These are phyloP conservation scores for Meandrina meandrites DNA, from an alignment of 92 coral and sea anemone species.

Conservation along the genomic window DNA sequence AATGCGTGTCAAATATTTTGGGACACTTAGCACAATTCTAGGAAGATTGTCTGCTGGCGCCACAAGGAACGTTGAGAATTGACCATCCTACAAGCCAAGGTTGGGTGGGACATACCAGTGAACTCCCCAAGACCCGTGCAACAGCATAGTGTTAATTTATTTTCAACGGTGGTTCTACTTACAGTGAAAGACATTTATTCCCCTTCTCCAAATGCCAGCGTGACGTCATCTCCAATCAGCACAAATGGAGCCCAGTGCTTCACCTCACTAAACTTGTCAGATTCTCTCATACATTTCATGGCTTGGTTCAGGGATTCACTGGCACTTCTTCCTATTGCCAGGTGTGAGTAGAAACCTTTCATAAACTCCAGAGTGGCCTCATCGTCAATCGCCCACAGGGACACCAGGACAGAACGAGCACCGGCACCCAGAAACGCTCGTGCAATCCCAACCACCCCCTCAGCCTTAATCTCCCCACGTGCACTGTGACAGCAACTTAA, in stretches of 20 bases:
- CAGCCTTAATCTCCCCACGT: no score
- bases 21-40: no score
- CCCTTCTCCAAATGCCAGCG: neutral
- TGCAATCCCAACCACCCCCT: no score
- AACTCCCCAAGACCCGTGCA: no score
- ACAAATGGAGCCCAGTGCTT: neutral
- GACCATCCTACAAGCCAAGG: no score
- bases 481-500: no score
- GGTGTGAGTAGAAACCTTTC: neutral
- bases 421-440: neutral
- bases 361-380: neutral
- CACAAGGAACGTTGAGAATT: no score
- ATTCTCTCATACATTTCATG: neutral
- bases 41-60: no score
- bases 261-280: neutral
- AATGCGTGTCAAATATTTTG: no score
- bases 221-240: neutral
- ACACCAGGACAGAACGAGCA: constrained; percentile 1
- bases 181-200: neutral
- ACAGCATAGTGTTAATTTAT: no score
- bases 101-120: no score
- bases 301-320: neutral
- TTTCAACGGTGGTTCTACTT: neutral
- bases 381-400: neutral
- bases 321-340: neutral